These are phyloP conservation scores for Onychomys arenicola DNA, from an alignment of 2,797 vertebrate genomes.

Conservation along the genomic window DNA sequence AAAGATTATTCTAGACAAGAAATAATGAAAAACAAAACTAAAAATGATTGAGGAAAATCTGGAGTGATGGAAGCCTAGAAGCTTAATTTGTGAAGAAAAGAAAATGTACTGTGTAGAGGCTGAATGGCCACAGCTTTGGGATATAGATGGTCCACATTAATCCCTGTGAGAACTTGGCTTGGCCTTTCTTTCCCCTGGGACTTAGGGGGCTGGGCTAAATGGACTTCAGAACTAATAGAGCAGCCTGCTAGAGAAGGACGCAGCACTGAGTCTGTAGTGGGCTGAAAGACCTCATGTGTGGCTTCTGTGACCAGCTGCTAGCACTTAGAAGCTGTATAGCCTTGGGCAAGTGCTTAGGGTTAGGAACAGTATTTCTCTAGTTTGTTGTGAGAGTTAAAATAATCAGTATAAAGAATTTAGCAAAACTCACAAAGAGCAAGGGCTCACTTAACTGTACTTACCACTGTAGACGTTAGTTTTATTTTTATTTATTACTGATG, in stretches of 20 bases:
- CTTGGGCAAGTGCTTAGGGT: neutral
- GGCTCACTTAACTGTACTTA: neutral
- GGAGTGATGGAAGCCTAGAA: neutral
- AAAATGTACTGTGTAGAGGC: neutral
- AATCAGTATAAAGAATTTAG: neutral
- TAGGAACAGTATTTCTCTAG: neutral
- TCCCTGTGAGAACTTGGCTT: neutral
- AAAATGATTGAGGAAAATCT: neutral
- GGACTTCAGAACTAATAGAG: neutral
- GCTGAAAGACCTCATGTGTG: neutral
- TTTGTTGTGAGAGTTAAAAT: neutral
- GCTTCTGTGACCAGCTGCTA: neutral
- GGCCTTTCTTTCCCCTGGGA: neutral
- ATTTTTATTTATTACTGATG: neutral
- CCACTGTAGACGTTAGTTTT: neutral
- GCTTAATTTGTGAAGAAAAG: constrained; percentile 24
- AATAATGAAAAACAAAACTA: neutral
- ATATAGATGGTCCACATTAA: neutral
- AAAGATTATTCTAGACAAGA: neutral
- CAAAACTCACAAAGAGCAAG: neutral
- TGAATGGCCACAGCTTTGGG: neutral
- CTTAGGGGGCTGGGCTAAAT: neutral
- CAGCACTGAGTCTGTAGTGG: neutral
- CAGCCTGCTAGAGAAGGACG: neutral
- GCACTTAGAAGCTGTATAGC: neutral